Conservation (phyloP, 2,797 vertebrate genomes). For the Myoxocephalus aenaeus region DNA sequence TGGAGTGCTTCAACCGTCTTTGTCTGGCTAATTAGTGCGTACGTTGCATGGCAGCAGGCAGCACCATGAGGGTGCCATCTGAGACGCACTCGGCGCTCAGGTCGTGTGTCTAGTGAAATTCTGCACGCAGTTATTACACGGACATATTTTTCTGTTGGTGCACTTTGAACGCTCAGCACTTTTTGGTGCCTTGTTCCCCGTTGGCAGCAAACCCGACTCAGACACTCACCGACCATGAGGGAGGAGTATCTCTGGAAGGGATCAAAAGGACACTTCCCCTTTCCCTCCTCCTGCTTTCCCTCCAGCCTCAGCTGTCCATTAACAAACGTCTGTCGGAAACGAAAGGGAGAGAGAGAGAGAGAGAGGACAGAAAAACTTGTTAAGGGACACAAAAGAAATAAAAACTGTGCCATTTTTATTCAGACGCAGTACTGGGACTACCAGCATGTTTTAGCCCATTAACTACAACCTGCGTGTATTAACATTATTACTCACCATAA, state of each 20-base stretch:
- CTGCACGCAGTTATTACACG: slow-evolving; percentile 17
- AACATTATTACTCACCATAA: slow-evolving; percentile 5
- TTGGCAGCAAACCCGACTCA: slow-evolving; percentile 43
- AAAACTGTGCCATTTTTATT: slow-evolving; percentile 21
- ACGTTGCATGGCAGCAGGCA: slow-evolving; percentile 1
- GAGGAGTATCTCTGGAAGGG: slow-evolving; percentile 85
- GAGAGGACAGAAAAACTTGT: slow-evolving; percentile 15
- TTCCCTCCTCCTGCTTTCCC: slow-evolving; percentile 82
- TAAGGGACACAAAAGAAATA: not conserved
- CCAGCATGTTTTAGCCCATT: not conserved
- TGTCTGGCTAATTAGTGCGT: not conserved
- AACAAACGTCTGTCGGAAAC: slow-evolving; percentile 74
- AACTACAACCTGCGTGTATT: not conserved
- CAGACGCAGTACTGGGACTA: not conserved
- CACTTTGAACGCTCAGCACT: slow-evolving; percentile 38
- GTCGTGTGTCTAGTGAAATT: slow-evolving; percentile 1
- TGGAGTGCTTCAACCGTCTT: not conserved
- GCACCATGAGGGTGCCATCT: not conserved
- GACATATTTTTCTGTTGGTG: slow-evolving; percentile 34
- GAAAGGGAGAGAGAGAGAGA: not conserved
- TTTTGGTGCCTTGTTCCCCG: slow-evolving; percentile 34
- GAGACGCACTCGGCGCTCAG: not conserved
- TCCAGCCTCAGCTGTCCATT: slow-evolving; percentile 79
- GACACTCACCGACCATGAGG: slow-evolving; percentile 85
- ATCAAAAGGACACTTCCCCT: slow-evolving; percentile 88